Conservation (phyloP, 2,797 vertebrate species). For the Manis crassicaudata region DNA sequence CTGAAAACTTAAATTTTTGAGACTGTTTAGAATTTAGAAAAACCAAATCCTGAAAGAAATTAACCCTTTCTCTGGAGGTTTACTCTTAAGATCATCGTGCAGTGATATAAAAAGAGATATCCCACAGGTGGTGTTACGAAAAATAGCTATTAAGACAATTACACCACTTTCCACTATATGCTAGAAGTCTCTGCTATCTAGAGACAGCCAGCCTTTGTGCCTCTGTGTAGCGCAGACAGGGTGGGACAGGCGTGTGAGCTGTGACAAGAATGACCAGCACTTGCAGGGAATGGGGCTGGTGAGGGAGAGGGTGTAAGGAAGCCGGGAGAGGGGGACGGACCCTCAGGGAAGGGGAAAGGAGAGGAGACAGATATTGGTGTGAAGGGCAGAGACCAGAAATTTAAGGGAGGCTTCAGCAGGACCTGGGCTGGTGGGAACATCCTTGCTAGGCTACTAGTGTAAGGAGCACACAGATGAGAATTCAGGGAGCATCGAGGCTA, state of each 20-base stretch:
- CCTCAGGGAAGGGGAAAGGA: background rate
- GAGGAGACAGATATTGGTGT: background rate
- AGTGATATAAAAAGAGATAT: background rate
- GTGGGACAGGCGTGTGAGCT: background rate
- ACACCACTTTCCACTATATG: background rate
- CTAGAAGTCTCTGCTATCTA: background rate
- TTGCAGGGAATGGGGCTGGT: too few relatives aligned
- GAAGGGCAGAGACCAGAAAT: background rate
- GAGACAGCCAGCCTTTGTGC: background rate
- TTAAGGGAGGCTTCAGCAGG: background rate
- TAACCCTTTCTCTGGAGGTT: background rate
- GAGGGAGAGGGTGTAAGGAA: background rate
- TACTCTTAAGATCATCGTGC: background rate
- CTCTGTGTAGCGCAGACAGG: rapidly evolving
- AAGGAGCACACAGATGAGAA: background rate
- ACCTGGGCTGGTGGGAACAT: background rate
- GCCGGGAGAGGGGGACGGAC: rapidly evolving
- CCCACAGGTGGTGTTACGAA: background rate
- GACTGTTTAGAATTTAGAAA: background rate
- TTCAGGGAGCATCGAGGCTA: background rate
- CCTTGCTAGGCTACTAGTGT: background rate
- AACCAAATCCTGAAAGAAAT: background rate
- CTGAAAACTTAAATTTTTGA: background rate
- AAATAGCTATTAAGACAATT: background rate
- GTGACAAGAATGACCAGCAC: background rate